Evolutionary conservation across 2,888 invertebrate species (phyloP).

Genomic region (Leptopilina syphax): DNA sequence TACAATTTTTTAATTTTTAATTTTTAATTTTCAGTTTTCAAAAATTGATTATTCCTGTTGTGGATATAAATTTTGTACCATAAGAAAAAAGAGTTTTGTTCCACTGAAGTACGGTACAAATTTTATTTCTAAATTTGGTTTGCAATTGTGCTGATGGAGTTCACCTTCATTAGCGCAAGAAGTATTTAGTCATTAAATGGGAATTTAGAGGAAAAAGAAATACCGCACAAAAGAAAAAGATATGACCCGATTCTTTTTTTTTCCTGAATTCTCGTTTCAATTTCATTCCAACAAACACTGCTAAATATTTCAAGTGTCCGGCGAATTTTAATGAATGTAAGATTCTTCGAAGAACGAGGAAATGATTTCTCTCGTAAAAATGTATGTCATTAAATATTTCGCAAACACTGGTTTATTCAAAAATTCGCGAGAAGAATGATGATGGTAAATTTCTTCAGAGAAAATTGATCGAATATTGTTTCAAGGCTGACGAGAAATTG

Average conservation of each 20-base stretch:
- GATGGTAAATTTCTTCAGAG: not conserved
- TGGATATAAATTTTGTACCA: no score
- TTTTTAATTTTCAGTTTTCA: no score
- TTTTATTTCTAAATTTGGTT: no score
- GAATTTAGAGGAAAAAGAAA: not conserved
- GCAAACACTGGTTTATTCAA: not conserved
- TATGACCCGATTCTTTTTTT: constrained; percentile 8
- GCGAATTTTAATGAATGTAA: not conserved
- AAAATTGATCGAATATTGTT: not conserved
- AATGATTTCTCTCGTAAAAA: constrained; percentile 14
- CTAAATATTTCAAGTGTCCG: constrained; percentile 6
- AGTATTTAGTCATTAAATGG: no score
- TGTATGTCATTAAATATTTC: not conserved
- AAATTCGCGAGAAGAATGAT: not conserved
- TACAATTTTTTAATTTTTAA: not conserved
- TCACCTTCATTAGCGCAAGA: no score
- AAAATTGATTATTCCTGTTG: not conserved
- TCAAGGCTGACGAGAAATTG: not conserved
- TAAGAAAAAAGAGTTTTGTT: no score
- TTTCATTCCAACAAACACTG: not conserved
- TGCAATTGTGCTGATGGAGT: no score
- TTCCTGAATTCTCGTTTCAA: not conserved
- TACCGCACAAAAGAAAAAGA: no score
- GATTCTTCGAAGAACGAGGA: not conserved
- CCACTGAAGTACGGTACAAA: no score